These are phyloP conservation scores for Spizella passerina DNA, from an alignment of 2,797 vertebrate genomes.

Conservation along the genomic window DNA sequence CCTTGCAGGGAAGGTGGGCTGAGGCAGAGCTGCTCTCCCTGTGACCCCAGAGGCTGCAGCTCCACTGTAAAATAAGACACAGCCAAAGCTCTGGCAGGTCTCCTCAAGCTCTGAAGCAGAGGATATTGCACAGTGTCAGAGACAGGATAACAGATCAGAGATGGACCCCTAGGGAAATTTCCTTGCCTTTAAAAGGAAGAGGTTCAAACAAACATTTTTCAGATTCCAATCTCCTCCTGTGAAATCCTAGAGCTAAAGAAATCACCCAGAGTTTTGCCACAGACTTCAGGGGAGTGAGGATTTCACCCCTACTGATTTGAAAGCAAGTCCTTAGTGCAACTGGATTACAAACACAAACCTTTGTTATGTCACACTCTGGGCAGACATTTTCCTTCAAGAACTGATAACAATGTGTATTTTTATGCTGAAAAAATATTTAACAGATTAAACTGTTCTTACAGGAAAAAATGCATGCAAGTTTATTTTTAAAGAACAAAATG, in stretches of 20 bases:
- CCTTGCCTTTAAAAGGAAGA: constrained; percentile 60
- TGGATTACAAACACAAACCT: constrained; percentile 25
- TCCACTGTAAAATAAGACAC: background rate
- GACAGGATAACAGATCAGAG: constrained; percentile 47
- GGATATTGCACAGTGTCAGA: constrained; percentile 41
- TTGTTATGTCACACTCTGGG: constrained; percentile 25
- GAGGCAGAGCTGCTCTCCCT: background rate
- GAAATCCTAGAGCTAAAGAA: constrained; percentile 59
- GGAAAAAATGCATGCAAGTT: background rate
- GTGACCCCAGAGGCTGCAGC: background rate
- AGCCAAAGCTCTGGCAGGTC: constrained; percentile 18
- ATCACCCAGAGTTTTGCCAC: constrained; percentile 55
- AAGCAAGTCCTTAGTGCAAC: constrained; percentile 30
- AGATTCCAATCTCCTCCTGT: constrained; percentile 61
- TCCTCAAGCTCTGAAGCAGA: constrained; percentile 21
- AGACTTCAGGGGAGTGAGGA: constrained; percentile 47
- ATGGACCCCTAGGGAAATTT: constrained; percentile 58
- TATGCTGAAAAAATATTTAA: constrained; percentile 30
- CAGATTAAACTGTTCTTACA: constrained; percentile 26
- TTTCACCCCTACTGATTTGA: constrained; percentile 62
- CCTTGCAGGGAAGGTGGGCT: background rate
- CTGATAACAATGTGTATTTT: constrained; percentile 22
- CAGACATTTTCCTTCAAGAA: constrained; percentile 37
- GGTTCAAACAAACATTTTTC: constrained; percentile 69
- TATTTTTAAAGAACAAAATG: constrained; percentile 24